Evolutionary conservation across 2,888 invertebrate genomes (phyloP).

Genomic region (Chesias legatella): DNA sequence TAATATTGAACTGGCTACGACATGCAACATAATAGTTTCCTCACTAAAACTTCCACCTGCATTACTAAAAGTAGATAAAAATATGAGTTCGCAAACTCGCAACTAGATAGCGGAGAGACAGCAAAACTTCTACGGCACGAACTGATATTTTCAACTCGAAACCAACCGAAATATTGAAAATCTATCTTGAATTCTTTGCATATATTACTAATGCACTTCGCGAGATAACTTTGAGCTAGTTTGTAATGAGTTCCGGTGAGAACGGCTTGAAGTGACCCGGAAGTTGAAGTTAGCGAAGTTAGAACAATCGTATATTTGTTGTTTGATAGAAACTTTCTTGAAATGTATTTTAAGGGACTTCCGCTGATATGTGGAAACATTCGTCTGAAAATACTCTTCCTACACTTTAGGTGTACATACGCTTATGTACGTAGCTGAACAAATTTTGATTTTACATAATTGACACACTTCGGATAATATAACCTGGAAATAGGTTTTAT

Average conservation of each 20-base stretch:
- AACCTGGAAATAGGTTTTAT: too few relatives aligned
- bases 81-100: conserved; percentile 19
- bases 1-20: background rate
- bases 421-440: too few relatives aligned
- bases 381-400: too few relatives aligned
- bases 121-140: conserved; percentile 16
- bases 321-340: too few relatives aligned
- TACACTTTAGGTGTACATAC: too few relatives aligned
- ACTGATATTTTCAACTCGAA: conserved; percentile 19
- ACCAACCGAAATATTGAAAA: conserved; percentile 36
- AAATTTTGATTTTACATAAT: too few relatives aligned
- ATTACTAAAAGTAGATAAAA: conserved; percentile 14
- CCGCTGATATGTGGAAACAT: too few relatives aligned
- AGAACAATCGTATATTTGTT: background rate
- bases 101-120: conserved; percentile 18
- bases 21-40: background rate
- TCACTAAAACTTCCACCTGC: conserved; percentile 6
- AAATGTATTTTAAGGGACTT: too few relatives aligned
- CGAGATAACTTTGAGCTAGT: conserved; percentile 21
- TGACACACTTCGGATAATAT: too few relatives aligned
- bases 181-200: conserved; percentile 43
- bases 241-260: conserved; percentile 36
- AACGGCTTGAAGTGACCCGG: conserved; percentile 29
- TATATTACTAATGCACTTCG: conserved; percentile 36
- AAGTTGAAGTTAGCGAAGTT: conserved; percentile 6